Conservation (phyloP, 1,140 invertebrate species). For the Mycetomoellerius zeteki region DNA sequence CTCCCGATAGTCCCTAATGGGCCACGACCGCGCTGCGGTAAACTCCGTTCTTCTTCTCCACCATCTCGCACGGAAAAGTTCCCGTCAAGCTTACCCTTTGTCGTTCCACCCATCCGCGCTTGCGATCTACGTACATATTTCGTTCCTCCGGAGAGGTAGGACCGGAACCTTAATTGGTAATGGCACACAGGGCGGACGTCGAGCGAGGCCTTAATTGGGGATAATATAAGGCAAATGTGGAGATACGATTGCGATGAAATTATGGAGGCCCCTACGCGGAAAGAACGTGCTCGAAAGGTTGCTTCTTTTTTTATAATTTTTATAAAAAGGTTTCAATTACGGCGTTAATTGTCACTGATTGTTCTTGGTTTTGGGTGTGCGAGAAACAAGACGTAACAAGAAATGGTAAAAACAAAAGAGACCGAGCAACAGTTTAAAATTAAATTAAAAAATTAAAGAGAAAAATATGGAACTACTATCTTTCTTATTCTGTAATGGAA, state of each 20-base stretch:
- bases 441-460: not conserved
- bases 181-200: slow-evolving; percentile 58
- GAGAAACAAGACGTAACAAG: not conserved
- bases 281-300: not conserved
- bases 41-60: slow-evolving; percentile 12
- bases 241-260: slow-evolving; percentile 57
- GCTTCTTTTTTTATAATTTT: not conserved
- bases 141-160: slow-evolving; percentile 45
- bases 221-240: slow-evolving; percentile 64
- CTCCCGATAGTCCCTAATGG: slow-evolving; percentile 83
- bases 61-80: slow-evolving; percentile 53
- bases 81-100: slow-evolving; percentile 72
- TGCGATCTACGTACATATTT: slow-evolving; percentile 73
- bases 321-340: slow-evolving; percentile 20
- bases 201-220: slow-evolving; percentile 71
- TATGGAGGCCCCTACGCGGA: not conserved
- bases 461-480: not conserved
- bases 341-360: slow-evolving; percentile 24
- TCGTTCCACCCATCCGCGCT: slow-evolving; percentile 51
- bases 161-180: slow-evolving; percentile 77
- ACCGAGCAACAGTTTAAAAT: not conserved
- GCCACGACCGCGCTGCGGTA: slow-evolving; percentile 75
- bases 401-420: not conserved
- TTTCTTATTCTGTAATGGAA: not conserved
- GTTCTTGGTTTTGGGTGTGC: not conserved